Conservation (phyloP, 2,797 vertebrate species). For the Picus viridis region DNA sequence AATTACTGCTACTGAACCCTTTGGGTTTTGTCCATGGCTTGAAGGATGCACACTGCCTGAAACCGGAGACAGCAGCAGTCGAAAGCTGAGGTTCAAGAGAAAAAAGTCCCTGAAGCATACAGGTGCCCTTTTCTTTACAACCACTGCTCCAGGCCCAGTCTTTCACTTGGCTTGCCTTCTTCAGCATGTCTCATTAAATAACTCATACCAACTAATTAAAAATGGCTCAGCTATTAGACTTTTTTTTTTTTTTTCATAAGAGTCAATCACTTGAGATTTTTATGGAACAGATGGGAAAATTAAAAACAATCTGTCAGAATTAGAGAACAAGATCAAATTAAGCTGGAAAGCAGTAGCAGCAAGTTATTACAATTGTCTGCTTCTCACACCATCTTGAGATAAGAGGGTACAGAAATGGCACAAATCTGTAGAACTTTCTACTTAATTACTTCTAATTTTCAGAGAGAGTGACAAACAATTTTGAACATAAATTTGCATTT, state of each 20-base stretch:
- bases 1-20: neutral
- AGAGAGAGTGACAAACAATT: conserved; percentile 42
- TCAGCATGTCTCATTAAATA: conserved; percentile 51
- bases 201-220: conserved; percentile 64
- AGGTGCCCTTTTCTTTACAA: conserved; percentile 24
- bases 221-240: conserved; percentile 69
- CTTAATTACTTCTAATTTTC: conserved; percentile 66
- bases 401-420: conserved; percentile 65
- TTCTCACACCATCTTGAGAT: conserved; percentile 75
- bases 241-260: conserved; percentile 57
- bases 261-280: conserved; percentile 69
- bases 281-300: conserved; percentile 77
- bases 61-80: neutral
- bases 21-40: neutral
- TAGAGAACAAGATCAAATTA: conserved; percentile 77
- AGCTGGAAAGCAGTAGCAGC: conserved; percentile 72
- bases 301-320: conserved; percentile 78
- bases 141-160: conserved; percentile 2
- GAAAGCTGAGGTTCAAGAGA: neutral
- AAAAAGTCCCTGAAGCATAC: neutral
- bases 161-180: conserved; percentile 47
- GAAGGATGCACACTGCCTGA: neutral
- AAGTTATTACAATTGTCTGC: conserved; percentile 74
- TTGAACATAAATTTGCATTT: conserved; percentile 50
- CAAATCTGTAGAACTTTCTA: conserved; percentile 64